These are phyloP conservation scores for Drosophila merina DNA, from an alignment of 2,888 invertebrate species.

Conservation along the genomic window DNA sequence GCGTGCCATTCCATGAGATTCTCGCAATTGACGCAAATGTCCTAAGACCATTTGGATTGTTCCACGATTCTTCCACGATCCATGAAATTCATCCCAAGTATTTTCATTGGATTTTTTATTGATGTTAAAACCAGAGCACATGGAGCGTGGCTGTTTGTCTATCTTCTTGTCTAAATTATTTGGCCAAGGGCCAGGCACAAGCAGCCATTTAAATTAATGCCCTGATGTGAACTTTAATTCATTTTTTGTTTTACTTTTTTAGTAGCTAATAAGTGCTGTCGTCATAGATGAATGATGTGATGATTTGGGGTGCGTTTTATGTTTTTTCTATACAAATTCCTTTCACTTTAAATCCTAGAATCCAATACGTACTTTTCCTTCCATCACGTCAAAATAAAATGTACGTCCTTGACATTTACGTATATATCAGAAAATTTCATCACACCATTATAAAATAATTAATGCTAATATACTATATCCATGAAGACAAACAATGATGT, in stretches of 20 bases:
- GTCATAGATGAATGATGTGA: slow-evolving; percentile 18
- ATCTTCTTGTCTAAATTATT: slow-evolving; percentile 15
- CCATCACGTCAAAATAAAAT: not conserved
- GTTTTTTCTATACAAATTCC: not conserved
- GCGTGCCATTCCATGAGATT: slow-evolving; percentile 26
- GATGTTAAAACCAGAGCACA: slow-evolving; percentile 25
- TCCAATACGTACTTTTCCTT: not conserved
- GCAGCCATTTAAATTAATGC: slow-evolving; percentile 20
- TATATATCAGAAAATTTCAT: slow-evolving; percentile 41
- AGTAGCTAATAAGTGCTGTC: slow-evolving; percentile 9
- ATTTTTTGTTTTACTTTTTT: not conserved
- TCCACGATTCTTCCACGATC: slow-evolving; percentile 7
- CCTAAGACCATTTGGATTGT: slow-evolving; percentile 22
- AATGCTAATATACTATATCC: slow-evolving; percentile 54
- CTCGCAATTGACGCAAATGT: slow-evolving; percentile 42
- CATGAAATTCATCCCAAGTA: slow-evolving; percentile 35
- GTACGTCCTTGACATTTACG: slow-evolving; percentile 24
- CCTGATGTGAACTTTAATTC: slow-evolving; percentile 6
- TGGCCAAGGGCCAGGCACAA: slow-evolving; percentile 54
- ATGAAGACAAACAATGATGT: slow-evolving; percentile 40
- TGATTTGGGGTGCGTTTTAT: not conserved
- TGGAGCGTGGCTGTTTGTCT: slow-evolving; percentile 46
- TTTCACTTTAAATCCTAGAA: not conserved
- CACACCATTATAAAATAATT: slow-evolving; percentile 59
- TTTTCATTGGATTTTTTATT: slow-evolving; percentile 30